These are phyloP conservation scores for Bilobella aurantiaca DNA, from an alignment of 1,140 invertebrate species.

Conservation along the genomic window DNA sequence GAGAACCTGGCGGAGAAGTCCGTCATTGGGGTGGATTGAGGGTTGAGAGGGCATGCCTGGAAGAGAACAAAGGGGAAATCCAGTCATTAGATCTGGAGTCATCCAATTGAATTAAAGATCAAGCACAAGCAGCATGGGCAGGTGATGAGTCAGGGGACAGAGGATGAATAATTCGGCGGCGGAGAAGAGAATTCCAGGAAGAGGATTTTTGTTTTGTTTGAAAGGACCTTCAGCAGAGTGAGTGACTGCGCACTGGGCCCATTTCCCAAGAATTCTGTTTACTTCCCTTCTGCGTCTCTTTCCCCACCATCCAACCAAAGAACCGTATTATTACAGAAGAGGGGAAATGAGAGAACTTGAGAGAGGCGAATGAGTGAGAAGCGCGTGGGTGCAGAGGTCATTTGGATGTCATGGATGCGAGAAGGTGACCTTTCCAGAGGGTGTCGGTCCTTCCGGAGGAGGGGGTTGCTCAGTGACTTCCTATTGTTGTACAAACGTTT, in stretches of 20 bases:
- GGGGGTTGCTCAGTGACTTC: neutral
- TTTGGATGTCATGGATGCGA: neutral
- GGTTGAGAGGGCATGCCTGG: slow-evolving; percentile 89
- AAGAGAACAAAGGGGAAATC: slow-evolving; percentile 45
- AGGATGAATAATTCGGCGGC: neutral
- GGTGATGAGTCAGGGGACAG: too few species aligned
- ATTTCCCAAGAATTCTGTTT: slow-evolving; percentile 3
- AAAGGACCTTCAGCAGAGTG: neutral
- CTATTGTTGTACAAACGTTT: neutral
- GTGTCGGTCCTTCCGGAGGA: too few species aligned
- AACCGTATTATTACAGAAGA: neutral
- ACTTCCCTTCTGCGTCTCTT: slow-evolving; percentile 2
- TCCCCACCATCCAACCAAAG: neutral
- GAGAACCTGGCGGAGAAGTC: slow-evolving; percentile 89
- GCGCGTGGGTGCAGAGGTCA: neutral
- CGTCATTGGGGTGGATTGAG: slow-evolving; percentile 60
- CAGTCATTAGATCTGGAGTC: neutral
- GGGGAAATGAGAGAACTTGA: neutral
- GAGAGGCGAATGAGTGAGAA: neutral
- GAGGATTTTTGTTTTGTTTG: neutral
- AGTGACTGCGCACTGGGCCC: neutral
- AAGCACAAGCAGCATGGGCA: too few species aligned
- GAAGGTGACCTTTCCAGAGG: neutral
- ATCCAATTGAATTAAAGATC: too few species aligned
- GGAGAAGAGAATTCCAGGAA: slow-evolving; percentile 5